Evolutionary conservation across 2,797 vertebrate species (phyloP).

Genomic region (Macrochelys suwanniensis): DNA sequence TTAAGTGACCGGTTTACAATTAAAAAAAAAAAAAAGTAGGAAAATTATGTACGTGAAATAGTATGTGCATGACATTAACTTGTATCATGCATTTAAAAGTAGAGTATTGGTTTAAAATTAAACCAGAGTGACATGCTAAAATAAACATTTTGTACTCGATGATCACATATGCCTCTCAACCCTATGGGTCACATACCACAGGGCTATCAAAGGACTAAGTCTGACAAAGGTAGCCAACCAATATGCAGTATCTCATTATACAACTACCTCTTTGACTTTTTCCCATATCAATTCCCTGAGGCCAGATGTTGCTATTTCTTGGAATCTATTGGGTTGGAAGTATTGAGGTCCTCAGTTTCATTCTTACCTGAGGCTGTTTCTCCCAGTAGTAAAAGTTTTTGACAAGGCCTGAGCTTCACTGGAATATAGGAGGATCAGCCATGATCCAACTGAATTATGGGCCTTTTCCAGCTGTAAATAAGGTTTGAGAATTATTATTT

Average conservation of each 20-base stretch:
- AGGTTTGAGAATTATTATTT: neutral
- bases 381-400: slow-evolving; percentile 17
- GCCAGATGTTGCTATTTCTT: neutral
- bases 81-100: too few relatives aligned
- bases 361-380: neutral
- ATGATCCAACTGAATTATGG: neutral
- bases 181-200: neutral
- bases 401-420: neutral
- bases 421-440: neutral
- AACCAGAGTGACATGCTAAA: neutral
- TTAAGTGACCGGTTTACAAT: too few relatives aligned
- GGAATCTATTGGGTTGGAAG: neutral
- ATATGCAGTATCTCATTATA: neutral
- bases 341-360: neutral
- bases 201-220: neutral
- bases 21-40: too few relatives aligned
- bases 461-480: neutral
- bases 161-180: neutral
- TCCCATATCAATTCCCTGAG: neutral
- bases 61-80: too few relatives aligned
- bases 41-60: too few relatives aligned
- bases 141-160: neutral
- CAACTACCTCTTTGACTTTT: neutral
- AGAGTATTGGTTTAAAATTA: neutral
- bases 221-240: neutral